Base-by-base conservation (phyloP, 2,113 vertebrate genomes). In the Microcebus lehilahytsara region DNA sequence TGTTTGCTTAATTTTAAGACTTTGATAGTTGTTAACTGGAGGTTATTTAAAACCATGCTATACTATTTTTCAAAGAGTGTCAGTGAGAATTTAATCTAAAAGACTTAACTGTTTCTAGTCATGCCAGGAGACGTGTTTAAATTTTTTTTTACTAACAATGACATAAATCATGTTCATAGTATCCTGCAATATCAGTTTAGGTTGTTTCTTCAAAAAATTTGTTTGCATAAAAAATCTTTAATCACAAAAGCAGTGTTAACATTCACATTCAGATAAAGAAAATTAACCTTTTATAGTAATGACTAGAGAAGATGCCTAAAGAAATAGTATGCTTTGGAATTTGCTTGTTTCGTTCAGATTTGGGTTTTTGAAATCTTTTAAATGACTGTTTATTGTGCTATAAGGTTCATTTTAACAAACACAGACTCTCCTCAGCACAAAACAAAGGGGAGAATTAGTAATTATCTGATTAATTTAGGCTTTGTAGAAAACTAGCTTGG, bases 1-100 rank as follows among this genome's bases (percentile, higher is more conserved):
- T 95, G 80, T 97, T 98, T 98, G 96, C 96, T 98, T 98, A 98
- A 98, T 96, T 98, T 98, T 97, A 98, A 98, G 97, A 74, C 34
- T 72, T 19, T 2, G 56, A 56, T 87, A 92, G 96, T 85, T 98
- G 85, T 79, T 95, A 97, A 98, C 71, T 40, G 32, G 81, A 96
- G 56, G 91, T 84, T 77, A 96, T 58, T 98, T 98, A 93, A 98
- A 77, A 75, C 79, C 85, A 7, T 83, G 25, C 19, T 56, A 97
- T 89, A 49, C 53, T 97, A 56, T 91, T 91, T 80, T 37, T 95
- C 46, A 51, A 86, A 95, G 93, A 93, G 58, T 96, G 75, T 84
- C 77, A 62, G 87, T 90, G 94, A 93, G 79, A 97, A 86, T 87
- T 78, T 83, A 83, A 89, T 67, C 78, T 85, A 34, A 83, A 91